Conservation (phyloP, 2,797 vertebrate genomes). For the Sebastes vulpes region DNA sequence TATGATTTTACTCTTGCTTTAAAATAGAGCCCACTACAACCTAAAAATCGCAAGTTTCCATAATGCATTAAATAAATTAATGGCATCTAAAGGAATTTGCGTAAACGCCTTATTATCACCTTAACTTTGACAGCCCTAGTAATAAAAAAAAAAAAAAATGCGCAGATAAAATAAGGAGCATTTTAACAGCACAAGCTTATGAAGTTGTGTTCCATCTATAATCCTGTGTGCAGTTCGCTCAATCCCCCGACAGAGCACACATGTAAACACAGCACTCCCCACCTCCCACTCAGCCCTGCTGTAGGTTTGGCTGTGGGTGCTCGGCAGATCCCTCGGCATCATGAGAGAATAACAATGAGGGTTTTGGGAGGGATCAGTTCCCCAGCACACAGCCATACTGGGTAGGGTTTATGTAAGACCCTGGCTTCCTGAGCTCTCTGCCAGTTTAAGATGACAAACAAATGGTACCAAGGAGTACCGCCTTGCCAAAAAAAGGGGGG, state of each 20-base stretch:
- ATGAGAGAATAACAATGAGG: conserved; percentile 84
- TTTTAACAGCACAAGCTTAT: conserved; percentile 26
- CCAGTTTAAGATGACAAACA: conserved; percentile 81
- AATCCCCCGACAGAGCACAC: conserved; percentile 65
- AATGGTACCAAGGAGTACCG: conserved; percentile 64
- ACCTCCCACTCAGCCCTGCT: conserved; percentile 71
- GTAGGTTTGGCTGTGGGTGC: conserved; percentile 76
- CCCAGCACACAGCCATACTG: conserved; percentile 71
- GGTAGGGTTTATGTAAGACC: conserved; percentile 78
- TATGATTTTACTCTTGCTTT: too few species aligned
- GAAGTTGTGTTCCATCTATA: conserved; percentile 55
- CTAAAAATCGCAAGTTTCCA: too few species aligned
- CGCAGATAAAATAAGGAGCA: conserved; percentile 18
- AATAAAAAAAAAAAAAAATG: not conserved
- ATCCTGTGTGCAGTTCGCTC: conserved; percentile 65
- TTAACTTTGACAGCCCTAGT: too few species aligned
- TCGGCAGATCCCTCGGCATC: conserved; percentile 77
- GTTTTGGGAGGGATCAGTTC: conserved; percentile 81
- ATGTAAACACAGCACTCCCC: conserved; percentile 67
- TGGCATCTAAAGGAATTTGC: too few species aligned
- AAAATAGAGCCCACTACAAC: too few species aligned
- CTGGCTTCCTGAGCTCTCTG: conserved; percentile 68
- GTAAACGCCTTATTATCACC: too few species aligned
- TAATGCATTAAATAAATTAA: too few species aligned
- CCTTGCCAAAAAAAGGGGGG: conserved; percentile 36